Conservation (phyloP, 2,113 vertebrate genomes). For the Felis chaus region DNA sequence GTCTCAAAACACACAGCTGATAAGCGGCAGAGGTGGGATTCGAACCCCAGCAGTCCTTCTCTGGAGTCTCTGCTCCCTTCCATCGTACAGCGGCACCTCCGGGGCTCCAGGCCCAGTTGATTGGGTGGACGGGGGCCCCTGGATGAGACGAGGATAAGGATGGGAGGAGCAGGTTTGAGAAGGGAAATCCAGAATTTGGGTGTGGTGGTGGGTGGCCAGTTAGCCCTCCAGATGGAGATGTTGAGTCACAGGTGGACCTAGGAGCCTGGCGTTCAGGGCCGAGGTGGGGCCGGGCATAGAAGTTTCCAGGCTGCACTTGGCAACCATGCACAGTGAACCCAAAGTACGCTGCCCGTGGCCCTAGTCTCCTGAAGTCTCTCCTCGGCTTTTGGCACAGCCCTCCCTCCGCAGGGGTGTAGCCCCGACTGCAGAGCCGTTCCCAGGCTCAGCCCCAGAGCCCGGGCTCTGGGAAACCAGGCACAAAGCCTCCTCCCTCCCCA, state of each 20-base stretch:
- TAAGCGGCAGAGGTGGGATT: not conserved
- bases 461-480: not conserved
- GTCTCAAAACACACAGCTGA: not conserved
- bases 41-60: not conserved
- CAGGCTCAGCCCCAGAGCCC: not conserved
- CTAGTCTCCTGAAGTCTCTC: not conserved
- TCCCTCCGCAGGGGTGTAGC: not conserved
- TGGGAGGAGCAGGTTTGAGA: not conserved
- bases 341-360: not conserved
- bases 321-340: not conserved
- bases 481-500: not conserved
- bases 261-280: not conserved
- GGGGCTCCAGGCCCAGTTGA: too few species aligned
- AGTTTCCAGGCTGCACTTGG: not conserved
- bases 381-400: not conserved
- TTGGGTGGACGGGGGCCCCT: not conserved
- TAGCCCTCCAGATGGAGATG: not conserved
- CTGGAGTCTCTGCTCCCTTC: not conserved
- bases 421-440: not conserved
- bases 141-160: not conserved
- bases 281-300: not conserved
- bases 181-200: too few species aligned
- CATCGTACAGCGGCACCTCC: accelerated
- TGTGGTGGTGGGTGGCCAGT: not conserved
- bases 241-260: not conserved